A percentile compares a stretch with the other conserved stretches of the same genome.
phyloP scores from a whole-genome alignment of 2,797 vertebrate genomes.

The Carduelis carduelis region DNA sequence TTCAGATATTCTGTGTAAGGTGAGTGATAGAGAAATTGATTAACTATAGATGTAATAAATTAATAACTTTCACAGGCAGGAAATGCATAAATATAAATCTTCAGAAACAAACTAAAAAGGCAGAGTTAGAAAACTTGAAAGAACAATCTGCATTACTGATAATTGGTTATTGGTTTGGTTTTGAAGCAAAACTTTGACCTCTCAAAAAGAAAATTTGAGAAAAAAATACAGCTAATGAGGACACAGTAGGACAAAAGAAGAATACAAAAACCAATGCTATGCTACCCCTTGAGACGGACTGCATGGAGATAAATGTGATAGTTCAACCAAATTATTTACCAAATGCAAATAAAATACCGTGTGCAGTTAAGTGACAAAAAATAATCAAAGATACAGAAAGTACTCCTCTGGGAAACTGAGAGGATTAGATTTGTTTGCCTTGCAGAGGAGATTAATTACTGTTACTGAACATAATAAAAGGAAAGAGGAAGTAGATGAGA shows the following conservation, averaged over 20 bases:
- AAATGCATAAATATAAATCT: not conserved
- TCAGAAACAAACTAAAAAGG: not conserved
- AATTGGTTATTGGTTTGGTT: not conserved
- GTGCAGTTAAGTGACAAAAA: conserved; percentile 10
- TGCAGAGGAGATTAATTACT: conserved; percentile 16
- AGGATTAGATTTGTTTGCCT: conserved; percentile 21
- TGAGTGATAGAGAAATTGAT: not conserved
- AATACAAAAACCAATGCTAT: not conserved
- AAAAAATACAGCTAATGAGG: not conserved
- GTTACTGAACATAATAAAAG: not conserved
- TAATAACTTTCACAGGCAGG: not conserved
- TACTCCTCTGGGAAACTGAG: not conserved
- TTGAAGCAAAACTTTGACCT: not conserved
- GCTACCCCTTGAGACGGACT: not conserved
- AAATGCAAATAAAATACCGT: not conserved
- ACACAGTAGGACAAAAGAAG: not conserved
- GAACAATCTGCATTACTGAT: not conserved
- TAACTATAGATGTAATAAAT: not conserved
- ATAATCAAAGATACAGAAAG: conserved; percentile 8
- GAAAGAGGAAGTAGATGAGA: not conserved
- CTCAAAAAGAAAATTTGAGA: not conserved
- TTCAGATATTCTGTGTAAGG: not conserved
- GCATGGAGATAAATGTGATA: not conserved
- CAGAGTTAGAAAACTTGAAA: not conserved
- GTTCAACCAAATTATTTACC: not conserved